Evolutionary conservation across 2,888 invertebrate genomes (phyloP).

Genomic region (Embidobia sp.): DNA sequence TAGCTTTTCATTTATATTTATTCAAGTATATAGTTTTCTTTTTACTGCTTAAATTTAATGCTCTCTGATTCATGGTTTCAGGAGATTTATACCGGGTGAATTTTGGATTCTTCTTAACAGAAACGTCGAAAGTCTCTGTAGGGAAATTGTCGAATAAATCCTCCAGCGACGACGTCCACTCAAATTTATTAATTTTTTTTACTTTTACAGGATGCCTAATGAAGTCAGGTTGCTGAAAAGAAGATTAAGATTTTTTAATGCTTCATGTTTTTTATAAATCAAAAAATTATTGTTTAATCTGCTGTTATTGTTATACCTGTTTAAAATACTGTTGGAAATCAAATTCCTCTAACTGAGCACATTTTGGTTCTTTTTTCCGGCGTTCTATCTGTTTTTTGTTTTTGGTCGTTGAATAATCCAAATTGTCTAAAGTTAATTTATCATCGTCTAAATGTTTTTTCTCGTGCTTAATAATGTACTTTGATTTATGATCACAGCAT

Average conservation of each 20-base stretch:
- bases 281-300: too few relatives aligned
- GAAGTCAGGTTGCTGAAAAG: background rate
- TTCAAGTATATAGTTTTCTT: background rate
- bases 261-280: too few relatives aligned
- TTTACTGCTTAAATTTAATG: background rate
- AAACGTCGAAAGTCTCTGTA: background rate
- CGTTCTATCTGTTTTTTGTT: background rate
- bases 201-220: background rate
- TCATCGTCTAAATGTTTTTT: background rate
- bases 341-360: too few relatives aligned
- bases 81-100: constrained; percentile 3
- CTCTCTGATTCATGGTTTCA: background rate
- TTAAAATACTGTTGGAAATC: too few relatives aligned
- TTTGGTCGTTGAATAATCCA: background rate
- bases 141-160: background rate
- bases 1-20: too few relatives aligned
- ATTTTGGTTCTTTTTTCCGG: too few relatives aligned
- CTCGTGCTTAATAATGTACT: too few relatives aligned
- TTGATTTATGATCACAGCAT: too few relatives aligned
- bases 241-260: too few relatives aligned
- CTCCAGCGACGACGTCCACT: background rate
- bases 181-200: background rate
- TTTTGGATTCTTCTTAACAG: background rate
- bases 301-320: too few relatives aligned
- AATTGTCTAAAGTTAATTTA: too few relatives aligned